Percentiles rank a stretch among this genome's conserved stretches.
Conservation (phyloP, 2,113 vertebrate species). For the Poicephalus gulielmi region DNA sequence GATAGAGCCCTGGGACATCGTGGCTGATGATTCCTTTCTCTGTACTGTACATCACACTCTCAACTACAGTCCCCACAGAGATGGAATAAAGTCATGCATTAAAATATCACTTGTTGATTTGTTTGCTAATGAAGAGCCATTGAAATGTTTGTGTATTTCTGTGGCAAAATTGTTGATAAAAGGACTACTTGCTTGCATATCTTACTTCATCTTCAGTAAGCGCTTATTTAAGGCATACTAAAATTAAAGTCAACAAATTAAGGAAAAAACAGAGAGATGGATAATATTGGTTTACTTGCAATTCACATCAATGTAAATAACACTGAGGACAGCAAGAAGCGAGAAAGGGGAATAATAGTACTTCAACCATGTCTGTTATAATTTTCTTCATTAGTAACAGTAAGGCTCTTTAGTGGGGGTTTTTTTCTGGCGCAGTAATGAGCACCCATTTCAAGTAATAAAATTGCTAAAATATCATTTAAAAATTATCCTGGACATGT, state of each 20-base stretch:
- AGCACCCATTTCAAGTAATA: not conserved
- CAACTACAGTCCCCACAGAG: slow-evolving; percentile 81
- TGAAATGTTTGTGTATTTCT: slow-evolving; percentile 88
- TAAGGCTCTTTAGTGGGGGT: not conserved
- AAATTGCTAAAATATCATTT: not conserved
- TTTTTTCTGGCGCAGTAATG: not conserved
- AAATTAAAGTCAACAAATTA: slow-evolving; percentile 79
- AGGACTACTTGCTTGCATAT: slow-evolving; percentile 77
- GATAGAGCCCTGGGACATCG: slow-evolving; percentile 82
- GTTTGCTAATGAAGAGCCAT: slow-evolving; percentile 91
- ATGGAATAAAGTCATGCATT: slow-evolving; percentile 88
- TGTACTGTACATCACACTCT: slow-evolving; percentile 89
- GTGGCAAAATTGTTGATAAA: slow-evolving; percentile 84
- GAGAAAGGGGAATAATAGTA: slow-evolving; percentile 12
- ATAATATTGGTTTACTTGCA: slow-evolving; percentile 67
- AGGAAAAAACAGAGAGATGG: slow-evolving; percentile 52
- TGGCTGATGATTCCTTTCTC: slow-evolving; percentile 86
- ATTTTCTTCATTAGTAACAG: slow-evolving; percentile 31
- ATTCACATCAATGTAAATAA: slow-evolving; percentile 63
- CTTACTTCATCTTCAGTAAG: slow-evolving; percentile 71
- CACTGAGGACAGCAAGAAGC: slow-evolving; percentile 36
- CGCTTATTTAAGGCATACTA: slow-evolving; percentile 77
- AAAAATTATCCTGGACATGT: not conserved
- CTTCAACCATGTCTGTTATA: slow-evolving; percentile 28
- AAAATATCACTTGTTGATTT: slow-evolving; percentile 92